Conservation (phyloP, 2,113 vertebrate species). For the Malaclemys terrapin region DNA sequence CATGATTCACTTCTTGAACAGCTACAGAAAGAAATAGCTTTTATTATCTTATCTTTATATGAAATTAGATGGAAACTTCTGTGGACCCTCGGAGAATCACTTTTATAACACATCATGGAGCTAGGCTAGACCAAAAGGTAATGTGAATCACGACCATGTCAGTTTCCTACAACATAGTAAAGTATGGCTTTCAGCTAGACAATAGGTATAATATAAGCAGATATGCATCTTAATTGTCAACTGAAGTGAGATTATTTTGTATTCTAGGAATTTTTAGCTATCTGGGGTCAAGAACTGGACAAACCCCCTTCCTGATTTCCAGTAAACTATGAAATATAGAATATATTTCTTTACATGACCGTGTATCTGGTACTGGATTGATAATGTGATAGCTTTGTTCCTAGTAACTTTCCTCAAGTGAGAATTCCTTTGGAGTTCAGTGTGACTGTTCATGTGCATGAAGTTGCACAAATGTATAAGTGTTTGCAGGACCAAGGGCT, state of each 20-base stretch:
- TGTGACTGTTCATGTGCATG: not conserved
- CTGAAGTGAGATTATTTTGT: not conserved
- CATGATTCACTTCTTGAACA: not conserved
- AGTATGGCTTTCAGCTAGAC: not conserved
- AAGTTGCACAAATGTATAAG: not conserved
- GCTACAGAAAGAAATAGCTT: not conserved
- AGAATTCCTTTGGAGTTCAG: not conserved
- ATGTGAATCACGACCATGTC: not conserved
- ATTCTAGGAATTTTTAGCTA: not conserved
- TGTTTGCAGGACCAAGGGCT: not conserved
- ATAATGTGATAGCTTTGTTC: not conserved
- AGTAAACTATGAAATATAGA: not conserved
- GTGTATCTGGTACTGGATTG: not conserved
- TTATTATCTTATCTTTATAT: not conserved
- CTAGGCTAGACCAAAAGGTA: not conserved
- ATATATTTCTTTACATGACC: not conserved
- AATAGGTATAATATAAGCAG: not conserved
- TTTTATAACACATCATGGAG: not conserved
- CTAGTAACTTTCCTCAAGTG: not conserved
- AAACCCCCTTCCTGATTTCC: not conserved
- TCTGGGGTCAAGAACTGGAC: not conserved
- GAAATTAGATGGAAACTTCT: not conserved
- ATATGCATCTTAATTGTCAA: not conserved
- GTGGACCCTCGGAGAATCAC: not conserved
- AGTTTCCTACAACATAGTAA: not conserved